phyloP scores from a whole-genome alignment of 2,113 vertebrate genomes.

The Hippocampus mohnikei region DNA sequence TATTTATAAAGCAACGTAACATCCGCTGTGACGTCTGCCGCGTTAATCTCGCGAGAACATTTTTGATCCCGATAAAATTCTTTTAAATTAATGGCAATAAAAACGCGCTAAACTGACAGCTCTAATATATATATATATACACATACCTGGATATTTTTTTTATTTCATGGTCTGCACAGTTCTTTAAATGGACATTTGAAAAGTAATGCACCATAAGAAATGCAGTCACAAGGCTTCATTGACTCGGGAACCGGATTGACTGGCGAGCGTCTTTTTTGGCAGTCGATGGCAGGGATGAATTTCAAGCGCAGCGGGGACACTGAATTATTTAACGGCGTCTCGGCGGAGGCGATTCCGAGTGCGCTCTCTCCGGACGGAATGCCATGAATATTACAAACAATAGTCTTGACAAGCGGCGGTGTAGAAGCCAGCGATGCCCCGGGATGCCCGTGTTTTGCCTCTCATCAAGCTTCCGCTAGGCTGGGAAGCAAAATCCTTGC shows the following conservation, averaged over 20 bases:
- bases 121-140: too few relatives aligned
- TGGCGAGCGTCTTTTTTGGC: slow-evolving; percentile 1
- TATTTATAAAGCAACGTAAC: too few relatives aligned
- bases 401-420: not conserved
- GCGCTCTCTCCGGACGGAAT: not conserved
- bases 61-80: too few relatives aligned
- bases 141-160: too few relatives aligned
- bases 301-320: slow-evolving; percentile 18
- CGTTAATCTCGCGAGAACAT: too few relatives aligned
- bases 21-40: too few relatives aligned
- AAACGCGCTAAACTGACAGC: too few relatives aligned
- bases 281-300: slow-evolving; percentile 24
- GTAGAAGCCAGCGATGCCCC: not conserved
- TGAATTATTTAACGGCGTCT: slow-evolving; percentile 43
- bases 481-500: not conserved
- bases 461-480: not conserved
- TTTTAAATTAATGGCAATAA: too few relatives aligned
- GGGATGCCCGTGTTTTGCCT: not conserved
- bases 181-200: not conserved
- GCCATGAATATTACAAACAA: not conserved
- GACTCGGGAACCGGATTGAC: slow-evolving; percentile 25
- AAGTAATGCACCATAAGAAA: not conserved
- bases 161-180: too few relatives aligned
- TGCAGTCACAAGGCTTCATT: slow-evolving; percentile 3
- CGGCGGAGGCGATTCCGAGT: not conserved